phyloP scores from a whole-genome alignment of 92 coral and sea anemone genomes.

The Pocillopora meandrina region DNA sequence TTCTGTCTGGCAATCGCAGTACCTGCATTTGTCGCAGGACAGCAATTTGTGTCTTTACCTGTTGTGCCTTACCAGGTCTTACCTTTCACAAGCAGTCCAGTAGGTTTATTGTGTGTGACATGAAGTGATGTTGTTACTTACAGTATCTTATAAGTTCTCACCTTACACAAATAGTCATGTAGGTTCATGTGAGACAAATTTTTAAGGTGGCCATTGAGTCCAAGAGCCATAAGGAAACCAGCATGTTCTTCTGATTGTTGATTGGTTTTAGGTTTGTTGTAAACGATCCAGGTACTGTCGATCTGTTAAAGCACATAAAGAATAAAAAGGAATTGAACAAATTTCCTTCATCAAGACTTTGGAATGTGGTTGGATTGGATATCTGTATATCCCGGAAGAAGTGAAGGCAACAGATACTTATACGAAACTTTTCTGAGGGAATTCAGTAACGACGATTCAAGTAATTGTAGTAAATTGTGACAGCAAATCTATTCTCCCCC shows the following conservation, averaged over 20 bases:
- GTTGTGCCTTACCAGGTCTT: neutral
- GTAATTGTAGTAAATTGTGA: too few relatives aligned
- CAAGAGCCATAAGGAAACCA: slow-evolving; percentile 96
- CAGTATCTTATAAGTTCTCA: slow-evolving; percentile 2
- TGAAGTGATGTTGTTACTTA: neutral
- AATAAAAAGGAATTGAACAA: neutral
- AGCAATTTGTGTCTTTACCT: neutral
- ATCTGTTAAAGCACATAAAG: slow-evolving; percentile 54
- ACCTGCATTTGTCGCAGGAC: neutral
- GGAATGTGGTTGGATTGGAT: too few relatives aligned
- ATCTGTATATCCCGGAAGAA: too few relatives aligned
- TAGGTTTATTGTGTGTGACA: too few relatives aligned
- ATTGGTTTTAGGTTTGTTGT: slow-evolving; percentile 92
- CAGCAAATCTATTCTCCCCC: too few relatives aligned
- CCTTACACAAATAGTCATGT: slow-evolving; percentile 92
- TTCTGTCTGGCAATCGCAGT: neutral
- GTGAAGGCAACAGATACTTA: too few relatives aligned
- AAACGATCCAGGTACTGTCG: slow-evolving; percentile 99
- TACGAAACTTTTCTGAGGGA: too few relatives aligned
- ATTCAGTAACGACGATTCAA: too few relatives aligned
- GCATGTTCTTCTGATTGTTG: slow-evolving; percentile 96
- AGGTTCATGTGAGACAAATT: slow-evolving; percentile 86
- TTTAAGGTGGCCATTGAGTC: slow-evolving; percentile 83
- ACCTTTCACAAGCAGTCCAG: too few relatives aligned
- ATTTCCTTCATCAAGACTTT: neutral